Conservation (phyloP, 2,797 vertebrate species). For the Schizothorax lantsangensis region DNA sequence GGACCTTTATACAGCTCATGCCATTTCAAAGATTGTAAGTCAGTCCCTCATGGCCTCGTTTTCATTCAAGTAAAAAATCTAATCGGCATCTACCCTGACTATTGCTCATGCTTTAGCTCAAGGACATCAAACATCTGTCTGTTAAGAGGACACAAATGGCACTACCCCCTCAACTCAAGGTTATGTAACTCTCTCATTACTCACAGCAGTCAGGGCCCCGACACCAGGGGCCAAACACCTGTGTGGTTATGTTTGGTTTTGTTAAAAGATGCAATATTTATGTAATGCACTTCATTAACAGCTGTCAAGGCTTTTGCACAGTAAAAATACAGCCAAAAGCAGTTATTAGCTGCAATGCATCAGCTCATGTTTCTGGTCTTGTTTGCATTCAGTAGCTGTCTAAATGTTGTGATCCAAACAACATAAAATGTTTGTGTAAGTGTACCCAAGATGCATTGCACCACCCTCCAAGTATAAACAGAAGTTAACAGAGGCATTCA, state of each 20-base stretch:
- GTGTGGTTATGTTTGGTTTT: slow-evolving; percentile 34
- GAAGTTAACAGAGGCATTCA: background rate
- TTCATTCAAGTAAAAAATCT: background rate
- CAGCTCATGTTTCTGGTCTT: background rate
- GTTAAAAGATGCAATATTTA: slow-evolving; percentile 27
- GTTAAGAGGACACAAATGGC: slow-evolving; percentile 5
- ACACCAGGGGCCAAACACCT: slow-evolving; percentile 26
- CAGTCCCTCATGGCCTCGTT: background rate
- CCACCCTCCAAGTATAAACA: background rate
- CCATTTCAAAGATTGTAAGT: background rate
- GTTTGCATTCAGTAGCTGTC: background rate
- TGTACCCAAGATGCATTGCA: background rate
- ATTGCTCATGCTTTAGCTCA: slow-evolving; percentile 37
- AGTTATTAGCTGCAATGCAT: background rate
- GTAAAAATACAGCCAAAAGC: background rate
- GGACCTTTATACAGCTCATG: background rate
- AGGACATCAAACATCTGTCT: slow-evolving; percentile 33
- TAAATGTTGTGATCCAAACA: background rate
- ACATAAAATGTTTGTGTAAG: background rate
- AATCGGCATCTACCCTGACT: background rate
- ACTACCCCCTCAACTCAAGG: slow-evolving; percentile 22
- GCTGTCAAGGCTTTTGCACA: slow-evolving; percentile 10
- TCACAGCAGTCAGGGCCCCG: slow-evolving; percentile 12
- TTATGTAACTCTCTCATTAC: slow-evolving; percentile 48
- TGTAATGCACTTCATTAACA: slow-evolving; percentile 26